Base-by-base conservation (phyloP, 2,797 vertebrate genomes). In the Lindbergichthys nudifrons region DNA sequence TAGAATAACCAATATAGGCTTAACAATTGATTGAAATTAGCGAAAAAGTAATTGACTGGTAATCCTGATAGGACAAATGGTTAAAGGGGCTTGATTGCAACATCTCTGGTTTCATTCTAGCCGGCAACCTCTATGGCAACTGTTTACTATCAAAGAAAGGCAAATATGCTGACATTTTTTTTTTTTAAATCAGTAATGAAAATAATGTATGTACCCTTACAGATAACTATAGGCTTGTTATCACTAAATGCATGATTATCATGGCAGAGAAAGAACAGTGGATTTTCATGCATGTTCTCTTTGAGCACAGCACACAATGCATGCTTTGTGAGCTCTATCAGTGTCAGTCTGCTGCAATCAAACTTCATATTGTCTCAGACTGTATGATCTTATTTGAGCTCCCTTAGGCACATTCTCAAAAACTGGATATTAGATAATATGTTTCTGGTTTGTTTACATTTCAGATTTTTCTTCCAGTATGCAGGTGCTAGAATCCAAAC, bases 361-460 rank as follows among this genome's bases (percentile, higher is more conserved):
- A 71, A 73, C 50, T 62, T 18, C 19, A 30, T 68, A 64, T 73
- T 62, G 63, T 65, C 70, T 74, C 73, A 75, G 75, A 77, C 77
- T 61, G 8, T 39, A 56, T 83, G 72, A 77, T 80, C 47, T 36
- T 23, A 69, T 68, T 79, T 30, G 14, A 75, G 43, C 48, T 51
- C 70, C 64, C 16, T 52, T 3, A 0, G 70, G 72, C 48, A 48
- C 52, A 45, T 80, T 88, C 80, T 65, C 60, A 70, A 64, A 36
- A 85, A 67, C 43, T 19, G 54, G 30, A 78, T 88, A 84, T 36
- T 36, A 9, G 32, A 81, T 91, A 83, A 66, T 73, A 64, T 85
- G 89, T 85, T 77, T 75, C 50, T 75, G 57, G 32, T 86, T 81
- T 85, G 76, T 87, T 88, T 88, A 82, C 62, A 81, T 87, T 80